Conservation (phyloP, 2,113 vertebrate genomes). For the Malurus cyaneus region DNA sequence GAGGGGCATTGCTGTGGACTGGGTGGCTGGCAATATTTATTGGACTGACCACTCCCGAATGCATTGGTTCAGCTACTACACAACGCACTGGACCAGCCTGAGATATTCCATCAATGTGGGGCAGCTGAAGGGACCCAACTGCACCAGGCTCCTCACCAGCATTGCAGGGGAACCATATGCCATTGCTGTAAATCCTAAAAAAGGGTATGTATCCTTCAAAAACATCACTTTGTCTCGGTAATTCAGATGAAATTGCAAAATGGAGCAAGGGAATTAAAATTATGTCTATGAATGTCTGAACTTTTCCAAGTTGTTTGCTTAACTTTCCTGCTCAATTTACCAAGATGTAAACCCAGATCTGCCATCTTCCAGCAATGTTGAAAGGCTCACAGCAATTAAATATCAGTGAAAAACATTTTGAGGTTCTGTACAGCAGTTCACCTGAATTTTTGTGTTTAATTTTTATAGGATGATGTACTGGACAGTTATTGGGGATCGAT, state of each 20-base stretch:
- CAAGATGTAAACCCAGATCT: background rate
- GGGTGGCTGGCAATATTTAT: slow-evolving; percentile 95
- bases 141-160: slow-evolving; percentile 93
- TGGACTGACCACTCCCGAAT: slow-evolving; percentile 98
- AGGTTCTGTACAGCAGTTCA: background rate
- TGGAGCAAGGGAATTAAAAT: background rate
- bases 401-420: background rate
- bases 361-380: background rate
- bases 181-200: slow-evolving; percentile 90
- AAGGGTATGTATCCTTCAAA: slow-evolving; percentile 79
- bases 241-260: background rate
- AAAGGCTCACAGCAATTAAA: background rate
- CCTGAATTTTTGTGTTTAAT: background rate
- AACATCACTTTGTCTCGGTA: background rate
- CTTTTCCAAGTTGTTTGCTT: background rate
- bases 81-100: slow-evolving; percentile 97
- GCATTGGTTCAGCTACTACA: slow-evolving; percentile 99
- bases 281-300: background rate
- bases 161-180: slow-evolving; percentile 96
- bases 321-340: background rate
- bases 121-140: slow-evolving; percentile 91
- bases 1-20: slow-evolving; percentile 93
- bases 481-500: slow-evolving; percentile 94
- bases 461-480: slow-evolving; percentile 96
- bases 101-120: slow-evolving; percentile 97